Evolutionary conservation across 1,140 invertebrate genomes (phyloP).

Genomic region (Acromyrmex charruanus): DNA sequence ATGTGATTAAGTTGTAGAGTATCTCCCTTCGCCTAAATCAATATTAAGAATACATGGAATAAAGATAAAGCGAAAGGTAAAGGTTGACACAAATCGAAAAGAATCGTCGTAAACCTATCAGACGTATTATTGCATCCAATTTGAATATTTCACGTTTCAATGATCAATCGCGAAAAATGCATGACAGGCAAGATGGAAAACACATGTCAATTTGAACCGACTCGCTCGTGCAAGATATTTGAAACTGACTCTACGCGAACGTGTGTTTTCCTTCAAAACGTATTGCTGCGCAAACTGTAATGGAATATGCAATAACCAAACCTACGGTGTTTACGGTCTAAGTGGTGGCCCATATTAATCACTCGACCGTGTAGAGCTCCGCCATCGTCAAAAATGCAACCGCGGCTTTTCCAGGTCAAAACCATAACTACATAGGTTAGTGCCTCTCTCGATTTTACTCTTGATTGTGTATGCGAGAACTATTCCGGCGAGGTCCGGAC

Average conservation of each 20-base stretch:
- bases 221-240: neutral
- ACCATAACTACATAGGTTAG: conserved; percentile 19
- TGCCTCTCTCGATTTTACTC: conserved; percentile 57
- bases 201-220: conserved; percentile 14
- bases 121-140: conserved; percentile 9
- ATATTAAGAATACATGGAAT: neutral
- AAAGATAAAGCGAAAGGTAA: neutral
- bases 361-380: conserved; percentile 25
- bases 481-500: conserved; percentile 30
- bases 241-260: neutral
- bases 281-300: conserved; percentile 2
- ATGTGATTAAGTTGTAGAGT: neutral
- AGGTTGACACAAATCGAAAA: neutral
- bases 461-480: conserved; percentile 54
- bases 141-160: conserved; percentile 30
- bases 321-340: conserved; percentile 21
- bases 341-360: conserved; percentile 42
- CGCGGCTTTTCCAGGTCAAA: conserved; percentile 37
- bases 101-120: neutral
- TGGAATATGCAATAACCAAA: conserved; percentile 33
- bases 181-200: neutral
- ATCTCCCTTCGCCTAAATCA: neutral
- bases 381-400: conserved; percentile 21
- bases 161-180: conserved; percentile 23
- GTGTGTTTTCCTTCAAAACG: conserved; percentile 9